Percentiles rank a stretch among this genome's conserved stretches.
These are phyloP conservation scores for Hypanus sabinus DNA, from an alignment of 2,113 vertebrate genomes.

Conservation along the genomic window DNA sequence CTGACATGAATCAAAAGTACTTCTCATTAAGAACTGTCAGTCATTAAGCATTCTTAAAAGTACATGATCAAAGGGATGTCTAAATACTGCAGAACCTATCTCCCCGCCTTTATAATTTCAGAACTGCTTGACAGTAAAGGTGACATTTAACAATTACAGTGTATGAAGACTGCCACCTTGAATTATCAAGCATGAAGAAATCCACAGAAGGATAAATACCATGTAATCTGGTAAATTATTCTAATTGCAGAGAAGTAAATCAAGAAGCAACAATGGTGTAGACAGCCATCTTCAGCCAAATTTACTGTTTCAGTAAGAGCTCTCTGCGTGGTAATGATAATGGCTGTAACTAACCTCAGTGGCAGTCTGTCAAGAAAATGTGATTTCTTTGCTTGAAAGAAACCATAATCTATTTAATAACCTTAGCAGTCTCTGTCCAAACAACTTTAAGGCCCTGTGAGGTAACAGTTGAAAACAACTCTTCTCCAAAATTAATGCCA, in stretches of 20 bases:
- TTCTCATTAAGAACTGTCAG: neutral
- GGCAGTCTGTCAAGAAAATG: neutral
- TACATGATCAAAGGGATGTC: neutral
- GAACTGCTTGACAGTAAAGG: neutral
- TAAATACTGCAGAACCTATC: neutral
- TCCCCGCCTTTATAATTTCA: neutral
- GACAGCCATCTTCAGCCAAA: neutral
- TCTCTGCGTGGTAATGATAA: neutral
- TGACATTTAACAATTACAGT: neutral
- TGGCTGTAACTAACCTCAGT: neutral
- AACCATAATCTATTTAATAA: neutral
- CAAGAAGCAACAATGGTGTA: neutral
- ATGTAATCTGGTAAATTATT: neutral
- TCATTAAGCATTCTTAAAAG: neutral
- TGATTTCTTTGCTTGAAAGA: neutral
- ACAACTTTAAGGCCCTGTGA: neutral
- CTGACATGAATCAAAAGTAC: neutral
- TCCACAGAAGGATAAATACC: constrained; percentile 3
- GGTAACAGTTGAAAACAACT: neutral
- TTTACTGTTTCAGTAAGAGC: neutral
- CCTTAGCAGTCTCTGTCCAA: neutral
- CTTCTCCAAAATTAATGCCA: neutral
- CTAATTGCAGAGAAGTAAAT: neutral
- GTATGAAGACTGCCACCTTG: neutral
- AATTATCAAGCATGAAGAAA: neutral